Evolutionary conservation across 2,113 vertebrate species (phyloP).

Genomic region (Epinephelus moara): DNA sequence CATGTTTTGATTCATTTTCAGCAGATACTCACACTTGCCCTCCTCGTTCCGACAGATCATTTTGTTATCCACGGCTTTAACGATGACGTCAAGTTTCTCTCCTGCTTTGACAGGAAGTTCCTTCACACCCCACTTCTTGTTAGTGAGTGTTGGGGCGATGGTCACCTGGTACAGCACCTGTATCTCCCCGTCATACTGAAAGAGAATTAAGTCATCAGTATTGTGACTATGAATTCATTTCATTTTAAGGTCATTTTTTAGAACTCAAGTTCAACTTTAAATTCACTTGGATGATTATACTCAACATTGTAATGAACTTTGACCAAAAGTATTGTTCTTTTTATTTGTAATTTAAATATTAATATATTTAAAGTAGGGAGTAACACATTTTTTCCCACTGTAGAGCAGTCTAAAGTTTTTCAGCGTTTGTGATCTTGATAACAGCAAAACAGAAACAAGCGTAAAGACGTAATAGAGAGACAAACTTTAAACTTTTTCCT

Average conservation of each 20-base stretch:
- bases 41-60: conserved; percentile 94
- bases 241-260: background rate
- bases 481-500: conserved; percentile 95
- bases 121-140: conserved; percentile 88
- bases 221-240: background rate
- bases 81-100: conserved; percentile 90
- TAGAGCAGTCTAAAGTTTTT: background rate
- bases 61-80: conserved; percentile 87
- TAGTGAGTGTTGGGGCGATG: conserved; percentile 73
- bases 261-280: background rate
- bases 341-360: background rate
- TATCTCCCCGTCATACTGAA: conserved; percentile 93
- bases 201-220: background rate
- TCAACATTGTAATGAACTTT: background rate
- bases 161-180: conserved; percentile 87
- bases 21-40: conserved; percentile 91
- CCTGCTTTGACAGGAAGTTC: conserved; percentile 90
- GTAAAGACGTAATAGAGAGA: background rate
- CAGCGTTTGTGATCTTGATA: background rate
- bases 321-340: background rate
- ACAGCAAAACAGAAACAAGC: background rate
- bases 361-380: background rate
- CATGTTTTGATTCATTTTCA: background rate
- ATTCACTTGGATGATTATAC: background rate
- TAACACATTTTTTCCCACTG: background rate